These are phyloP conservation scores for Drosophila lacertosa DNA, from an alignment of 1,140 invertebrate species.

Conservation along the genomic window DNA sequence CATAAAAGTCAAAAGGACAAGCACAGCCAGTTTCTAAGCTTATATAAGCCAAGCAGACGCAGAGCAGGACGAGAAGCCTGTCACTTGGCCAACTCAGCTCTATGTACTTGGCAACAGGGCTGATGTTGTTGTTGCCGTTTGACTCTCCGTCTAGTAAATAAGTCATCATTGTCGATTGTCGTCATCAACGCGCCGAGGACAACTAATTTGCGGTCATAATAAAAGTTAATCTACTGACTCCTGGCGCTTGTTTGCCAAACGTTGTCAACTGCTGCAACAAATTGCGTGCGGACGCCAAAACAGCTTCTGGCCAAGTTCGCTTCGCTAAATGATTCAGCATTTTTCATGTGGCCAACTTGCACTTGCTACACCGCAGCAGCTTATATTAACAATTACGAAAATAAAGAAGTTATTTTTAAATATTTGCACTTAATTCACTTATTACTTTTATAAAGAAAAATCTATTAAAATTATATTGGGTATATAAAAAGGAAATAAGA, in stretches of 20 bases:
- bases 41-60: slow-evolving; percentile 5
- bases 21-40: slow-evolving; percentile 43
- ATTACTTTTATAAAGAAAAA: too few species aligned
- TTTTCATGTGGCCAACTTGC: background rate
- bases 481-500: too few species aligned
- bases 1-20: slow-evolving; percentile 65
- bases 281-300: slow-evolving; percentile 49
- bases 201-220: slow-evolving; percentile 84
- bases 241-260: slow-evolving; percentile 44
- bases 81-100: slow-evolving; percentile 35
- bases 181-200: slow-evolving; percentile 80
- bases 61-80: slow-evolving; percentile 18
- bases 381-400: background rate
- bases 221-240: slow-evolving; percentile 83
- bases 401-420: background rate
- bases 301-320: background rate
- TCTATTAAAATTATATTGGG: too few species aligned
- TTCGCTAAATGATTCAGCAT: background rate
- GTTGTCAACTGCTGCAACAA: slow-evolving; percentile 35
- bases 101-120: slow-evolving; percentile 24
- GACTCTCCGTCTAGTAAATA: slow-evolving; percentile 62
- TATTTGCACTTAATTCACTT: too few species aligned
- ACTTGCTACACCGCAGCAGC: background rate
- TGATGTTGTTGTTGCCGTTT: slow-evolving; percentile 2
- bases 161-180: slow-evolving; percentile 82